These are phyloP conservation scores for Lepidochrysops patricia DNA, from an alignment of 2,888 invertebrate species.

Conservation along the genomic window DNA sequence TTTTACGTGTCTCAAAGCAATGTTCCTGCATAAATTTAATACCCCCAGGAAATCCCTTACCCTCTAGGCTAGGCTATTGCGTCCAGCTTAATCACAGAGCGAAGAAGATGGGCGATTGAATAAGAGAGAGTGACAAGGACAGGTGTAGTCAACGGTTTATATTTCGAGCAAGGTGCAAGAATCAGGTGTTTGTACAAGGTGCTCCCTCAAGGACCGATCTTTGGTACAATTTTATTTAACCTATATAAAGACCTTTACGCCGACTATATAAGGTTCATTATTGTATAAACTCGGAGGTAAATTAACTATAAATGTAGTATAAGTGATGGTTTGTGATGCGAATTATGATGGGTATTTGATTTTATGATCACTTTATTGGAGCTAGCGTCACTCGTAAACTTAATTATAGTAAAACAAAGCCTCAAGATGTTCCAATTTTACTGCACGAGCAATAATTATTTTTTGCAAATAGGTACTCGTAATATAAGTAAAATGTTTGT, in stretches of 20 bases:
- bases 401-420: background rate
- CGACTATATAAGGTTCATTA: no score
- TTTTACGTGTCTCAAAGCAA: background rate
- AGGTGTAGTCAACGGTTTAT: slow-evolving; percentile 35
- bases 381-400: background rate
- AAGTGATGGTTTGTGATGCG: slow-evolving; percentile 34
- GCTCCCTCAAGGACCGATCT: slow-evolving; percentile 47
- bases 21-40: background rate
- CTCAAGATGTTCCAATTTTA: background rate
- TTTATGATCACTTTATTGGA: background rate
- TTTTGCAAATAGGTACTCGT: no score
- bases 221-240: no score
- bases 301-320: no score
- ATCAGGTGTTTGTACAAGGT: slow-evolving; percentile 72
- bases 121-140: slow-evolving; percentile 40
- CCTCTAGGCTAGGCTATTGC: slow-evolving; percentile 1
- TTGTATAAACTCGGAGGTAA: no score
- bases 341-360: slow-evolving; percentile 7
- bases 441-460: background rate
- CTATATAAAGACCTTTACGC: no score
- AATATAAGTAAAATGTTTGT: no score
- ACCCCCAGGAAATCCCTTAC: background rate
- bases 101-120: slow-evolving; percentile 33
- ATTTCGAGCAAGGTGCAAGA: slow-evolving; percentile 64
- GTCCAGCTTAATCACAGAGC: slow-evolving; percentile 9